Conservation (phyloP, 2,113 vertebrate species). For the Psittacula cyanocephala region DNA sequence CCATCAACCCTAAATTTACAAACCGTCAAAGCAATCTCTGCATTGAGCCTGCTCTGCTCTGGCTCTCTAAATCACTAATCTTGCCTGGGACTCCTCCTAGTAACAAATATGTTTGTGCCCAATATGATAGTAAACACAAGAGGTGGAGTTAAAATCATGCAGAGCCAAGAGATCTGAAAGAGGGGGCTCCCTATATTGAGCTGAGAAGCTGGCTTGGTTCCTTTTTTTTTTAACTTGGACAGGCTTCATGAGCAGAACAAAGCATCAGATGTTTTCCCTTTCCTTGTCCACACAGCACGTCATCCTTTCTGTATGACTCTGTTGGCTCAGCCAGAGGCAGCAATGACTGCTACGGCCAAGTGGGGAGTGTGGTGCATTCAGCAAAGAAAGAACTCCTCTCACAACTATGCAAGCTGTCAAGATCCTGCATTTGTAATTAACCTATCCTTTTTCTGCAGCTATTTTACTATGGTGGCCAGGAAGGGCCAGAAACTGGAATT, state of each 20-base stretch:
- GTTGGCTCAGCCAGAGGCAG: not conserved
- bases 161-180: not conserved
- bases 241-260: not conserved
- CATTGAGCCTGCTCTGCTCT: not conserved
- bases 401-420: not conserved
- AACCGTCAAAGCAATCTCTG: not conserved
- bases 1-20: not conserved
- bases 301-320: not conserved
- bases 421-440: not conserved
- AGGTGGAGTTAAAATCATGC: not conserved
- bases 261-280: not conserved
- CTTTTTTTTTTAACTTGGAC: not conserved
- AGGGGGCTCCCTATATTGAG: not conserved
- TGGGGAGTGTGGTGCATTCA: not conserved
- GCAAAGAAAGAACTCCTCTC: not conserved
- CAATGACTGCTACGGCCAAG: not conserved
- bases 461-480: not conserved
- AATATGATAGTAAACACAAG: slow-evolving; percentile 25
- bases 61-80: not conserved
- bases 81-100: slow-evolving; percentile 38
- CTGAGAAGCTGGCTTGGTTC: not conserved
- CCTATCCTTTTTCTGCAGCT: not conserved
- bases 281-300: not conserved
- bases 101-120: slow-evolving; percentile 53
- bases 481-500: not conserved